A percentile compares a stretch with the other conserved stretches of the same genome.
These are phyloP conservation scores for Etheostoma cragini DNA, from an alignment of 2,113 vertebrate genomes.

Conservation along the genomic window DNA sequence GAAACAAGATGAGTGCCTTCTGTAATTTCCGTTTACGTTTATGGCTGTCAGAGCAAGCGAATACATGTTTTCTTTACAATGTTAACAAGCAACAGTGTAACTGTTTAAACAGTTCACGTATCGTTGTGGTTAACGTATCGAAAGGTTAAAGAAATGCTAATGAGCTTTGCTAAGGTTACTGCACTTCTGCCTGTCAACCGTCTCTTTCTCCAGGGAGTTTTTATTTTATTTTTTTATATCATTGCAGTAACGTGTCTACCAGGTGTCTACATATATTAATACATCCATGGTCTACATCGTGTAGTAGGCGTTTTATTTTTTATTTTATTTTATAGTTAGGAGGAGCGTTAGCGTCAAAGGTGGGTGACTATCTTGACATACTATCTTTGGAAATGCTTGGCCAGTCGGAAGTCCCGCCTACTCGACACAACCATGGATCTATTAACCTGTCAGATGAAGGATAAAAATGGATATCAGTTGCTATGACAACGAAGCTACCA, in stretches of 20 bases:
- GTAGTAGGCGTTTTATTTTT: not conserved
- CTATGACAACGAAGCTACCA: constrained; percentile 68
- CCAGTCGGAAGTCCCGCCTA: constrained; percentile 58
- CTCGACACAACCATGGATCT: constrained; percentile 17
- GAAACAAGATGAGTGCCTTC: not conserved
- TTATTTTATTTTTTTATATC: not conserved
- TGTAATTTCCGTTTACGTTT: not conserved
- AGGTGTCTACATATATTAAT: too few relatives aligned
- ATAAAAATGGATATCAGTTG: constrained; percentile 74
- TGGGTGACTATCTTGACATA: not conserved
- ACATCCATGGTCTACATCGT: not conserved
- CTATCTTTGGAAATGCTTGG: not conserved
- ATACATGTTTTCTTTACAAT: not conserved
- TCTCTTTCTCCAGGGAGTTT: not conserved
- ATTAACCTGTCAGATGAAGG: constrained; percentile 24
- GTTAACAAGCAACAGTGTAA: too few relatives aligned
- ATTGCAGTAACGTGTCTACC: not conserved
- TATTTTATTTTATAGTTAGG: too few relatives aligned
- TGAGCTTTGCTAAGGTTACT: not conserved
- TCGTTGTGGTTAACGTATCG: not conserved
- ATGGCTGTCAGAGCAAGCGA: not conserved
- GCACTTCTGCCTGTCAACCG: not conserved
- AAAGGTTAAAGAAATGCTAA: not conserved
- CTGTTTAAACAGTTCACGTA: too few relatives aligned
- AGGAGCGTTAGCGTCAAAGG: not conserved